phyloP scores from a whole-genome alignment of 2,888 invertebrate genomes.

The Junonia oenone region DNA sequence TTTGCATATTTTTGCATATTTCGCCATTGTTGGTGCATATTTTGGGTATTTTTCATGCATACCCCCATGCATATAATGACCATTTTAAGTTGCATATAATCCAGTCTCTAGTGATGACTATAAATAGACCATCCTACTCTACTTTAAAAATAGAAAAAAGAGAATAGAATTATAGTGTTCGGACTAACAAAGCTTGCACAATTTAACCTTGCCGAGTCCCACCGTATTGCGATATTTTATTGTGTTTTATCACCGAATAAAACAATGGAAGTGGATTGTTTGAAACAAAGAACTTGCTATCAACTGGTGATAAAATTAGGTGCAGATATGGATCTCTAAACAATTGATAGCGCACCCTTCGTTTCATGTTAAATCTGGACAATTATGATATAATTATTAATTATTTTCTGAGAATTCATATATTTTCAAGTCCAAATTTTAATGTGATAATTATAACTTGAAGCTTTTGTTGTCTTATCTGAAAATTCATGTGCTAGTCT shows the following conservation, averaged over 20 bases:
- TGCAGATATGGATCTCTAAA: slow-evolving; percentile 30
- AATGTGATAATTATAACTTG: too few species aligned
- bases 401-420: neutral
- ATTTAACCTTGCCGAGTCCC: slow-evolving; percentile 43
- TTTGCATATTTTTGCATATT: too few species aligned
- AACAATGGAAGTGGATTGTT: slow-evolving; percentile 54
- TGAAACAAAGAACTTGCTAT: slow-evolving; percentile 54
- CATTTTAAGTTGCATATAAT: too few species aligned
- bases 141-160: too few species aligned
- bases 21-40: too few species aligned
- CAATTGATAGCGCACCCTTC: neutral
- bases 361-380: neutral
- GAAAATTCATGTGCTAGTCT: too few species aligned
- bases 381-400: neutral
- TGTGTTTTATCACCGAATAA: slow-evolving; percentile 48
- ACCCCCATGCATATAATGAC: too few species aligned
- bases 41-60: too few species aligned
- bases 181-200: slow-evolving; percentile 16
- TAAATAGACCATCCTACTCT: too few species aligned
- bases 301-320: slow-evolving; percentile 50
- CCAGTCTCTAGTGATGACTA: too few species aligned
- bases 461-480: too few species aligned
- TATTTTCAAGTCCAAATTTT: too few species aligned
- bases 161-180: slow-evolving; percentile 26
- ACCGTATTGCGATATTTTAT: slow-evolving; percentile 43